Evolutionary conservation across 2,888 invertebrate species (phyloP), one percentile per base, ranked within the genome.

Genomic region (Mythimna albipuncta): DNA sequence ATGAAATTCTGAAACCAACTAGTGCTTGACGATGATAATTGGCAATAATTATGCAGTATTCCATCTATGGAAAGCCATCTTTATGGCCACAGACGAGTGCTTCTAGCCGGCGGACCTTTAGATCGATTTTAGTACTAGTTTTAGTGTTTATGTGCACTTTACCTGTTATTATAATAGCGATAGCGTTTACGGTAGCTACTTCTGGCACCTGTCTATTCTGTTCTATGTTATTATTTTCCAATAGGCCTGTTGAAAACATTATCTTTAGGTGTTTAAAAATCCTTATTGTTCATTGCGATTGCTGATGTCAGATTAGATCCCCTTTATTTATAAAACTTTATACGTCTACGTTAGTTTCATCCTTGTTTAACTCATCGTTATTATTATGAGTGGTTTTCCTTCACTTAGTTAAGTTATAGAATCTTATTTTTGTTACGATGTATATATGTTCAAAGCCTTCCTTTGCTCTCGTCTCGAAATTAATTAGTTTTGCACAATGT

Each of bases 41-140:
- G 89, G 85, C 86, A 85, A 87, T 91, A 90, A 92, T 92, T 91
- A 91, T 90, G 84, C 83, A 85, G 85, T 87, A 71, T 81, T 77
- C 89, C 89, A 88, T 90, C 87, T 89, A 90, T 84, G 89, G 89
- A 83, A 85, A 85, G 83, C 86, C 88, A 91, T 91, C 88, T 91
- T 89, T 90, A 89, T 86, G 83, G 86, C 78, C 54, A 69, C 69
- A 72, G 75, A 62, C 69, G 71, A 77, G 79, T 78, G 72, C 75
- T 72, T 61, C 52, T 72, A 74, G 69, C 63, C 57, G 67, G 47
- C 67, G 68, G 61, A 69, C 77, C 75, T 82, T 77, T 72, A 68
- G 70, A 75, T 77, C 70, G 66, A 69, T 68, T 79, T 79, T 67
- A 66, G 67, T 61, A 64, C 57, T 50, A 68, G 76, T 41, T 64